phyloP scores from a whole-genome alignment of 2,888 invertebrate species.

The Oscheius sp. region DNA sequence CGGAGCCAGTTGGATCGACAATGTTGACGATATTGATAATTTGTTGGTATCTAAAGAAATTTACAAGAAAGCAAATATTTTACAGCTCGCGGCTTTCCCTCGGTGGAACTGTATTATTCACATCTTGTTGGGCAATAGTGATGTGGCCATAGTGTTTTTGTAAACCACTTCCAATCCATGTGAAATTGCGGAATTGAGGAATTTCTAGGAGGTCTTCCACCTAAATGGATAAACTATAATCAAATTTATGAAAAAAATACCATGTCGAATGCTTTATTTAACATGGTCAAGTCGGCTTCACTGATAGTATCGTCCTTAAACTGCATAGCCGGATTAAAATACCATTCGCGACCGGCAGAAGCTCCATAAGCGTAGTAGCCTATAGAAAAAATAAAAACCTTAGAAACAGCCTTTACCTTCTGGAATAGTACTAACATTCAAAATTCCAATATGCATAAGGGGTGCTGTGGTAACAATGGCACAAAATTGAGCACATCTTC shows the following conservation, averaged over 20 bases:
- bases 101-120: slow-evolving; percentile 50
- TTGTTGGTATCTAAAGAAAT: slow-evolving; percentile 16
- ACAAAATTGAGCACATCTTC: slow-evolving; percentile 64
- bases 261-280: slow-evolving; percentile 58
- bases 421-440: slow-evolving; percentile 62
- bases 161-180: slow-evolving; percentile 65
- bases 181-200: slow-evolving; percentile 54
- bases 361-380: slow-evolving; percentile 64
- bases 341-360: slow-evolving; percentile 66
- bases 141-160: slow-evolving; percentile 66
- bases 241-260: slow-evolving; percentile 22
- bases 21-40: slow-evolving; percentile 50
- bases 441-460: slow-evolving; percentile 58
- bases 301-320: slow-evolving; percentile 59
- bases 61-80: neutral
- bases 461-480: slow-evolving; percentile 65
- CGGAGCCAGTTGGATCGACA: slow-evolving; percentile 53
- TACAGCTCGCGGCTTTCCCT: slow-evolving; percentile 17
- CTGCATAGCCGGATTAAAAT: slow-evolving; percentile 58
- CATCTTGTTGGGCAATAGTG: slow-evolving; percentile 62
- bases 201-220: slow-evolving; percentile 55
- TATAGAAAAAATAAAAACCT: no score
- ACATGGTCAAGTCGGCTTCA: slow-evolving; percentile 44
- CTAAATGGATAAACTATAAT: slow-evolving; percentile 26
- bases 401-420: slow-evolving; percentile 45